A percentile compares a stretch with the other conserved stretches of the same genome.
phyloP scores from a whole-genome alignment of 2,888 invertebrate genomes.

The Panopea generosa region DNA sequence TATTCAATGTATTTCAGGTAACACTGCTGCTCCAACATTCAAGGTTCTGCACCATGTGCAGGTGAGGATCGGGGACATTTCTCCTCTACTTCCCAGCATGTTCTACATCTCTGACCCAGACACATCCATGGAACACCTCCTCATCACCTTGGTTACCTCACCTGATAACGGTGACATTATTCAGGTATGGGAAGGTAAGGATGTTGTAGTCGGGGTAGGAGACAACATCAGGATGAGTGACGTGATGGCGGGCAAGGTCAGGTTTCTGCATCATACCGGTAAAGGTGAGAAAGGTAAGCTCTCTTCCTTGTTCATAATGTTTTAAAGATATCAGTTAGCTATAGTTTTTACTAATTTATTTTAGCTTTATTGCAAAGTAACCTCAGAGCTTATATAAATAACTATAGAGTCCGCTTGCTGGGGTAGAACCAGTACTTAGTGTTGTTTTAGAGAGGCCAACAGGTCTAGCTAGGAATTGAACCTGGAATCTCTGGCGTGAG shows the following conservation, averaged over 20 bases:
- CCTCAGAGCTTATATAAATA: too few species aligned
- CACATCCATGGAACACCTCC: constrained; percentile 66
- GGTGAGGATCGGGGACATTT: constrained; percentile 62
- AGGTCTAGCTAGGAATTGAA: too few species aligned
- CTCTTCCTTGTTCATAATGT: too few species aligned
- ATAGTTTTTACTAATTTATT: too few species aligned
- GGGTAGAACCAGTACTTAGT: too few species aligned
- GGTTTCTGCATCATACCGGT: constrained; percentile 63
- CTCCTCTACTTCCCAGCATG: constrained; percentile 57
- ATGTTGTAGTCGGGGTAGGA: constrained; percentile 63
- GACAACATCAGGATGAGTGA: constrained; percentile 68
- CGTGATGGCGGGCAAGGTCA: constrained; percentile 64
- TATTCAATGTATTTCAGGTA: constrained; percentile 57
- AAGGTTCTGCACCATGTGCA: constrained; percentile 65
- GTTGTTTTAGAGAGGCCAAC: too few species aligned
- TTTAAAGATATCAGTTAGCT: too few species aligned
- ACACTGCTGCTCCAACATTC: constrained; percentile 65
- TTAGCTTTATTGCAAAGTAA: too few species aligned
- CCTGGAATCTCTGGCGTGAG: too few species aligned
- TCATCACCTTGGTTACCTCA: constrained; percentile 57
- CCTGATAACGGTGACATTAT: constrained; percentile 71
- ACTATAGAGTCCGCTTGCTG: too few species aligned
- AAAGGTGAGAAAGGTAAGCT: constrained; percentile 55
- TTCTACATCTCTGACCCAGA: constrained; percentile 73
- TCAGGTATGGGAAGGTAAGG: constrained; percentile 61